These are phyloP conservation scores for Spongilla lacustris DNA, from an alignment of 37 sponge, comb jelly and placozoan genomes.

Conservation along the genomic window DNA sequence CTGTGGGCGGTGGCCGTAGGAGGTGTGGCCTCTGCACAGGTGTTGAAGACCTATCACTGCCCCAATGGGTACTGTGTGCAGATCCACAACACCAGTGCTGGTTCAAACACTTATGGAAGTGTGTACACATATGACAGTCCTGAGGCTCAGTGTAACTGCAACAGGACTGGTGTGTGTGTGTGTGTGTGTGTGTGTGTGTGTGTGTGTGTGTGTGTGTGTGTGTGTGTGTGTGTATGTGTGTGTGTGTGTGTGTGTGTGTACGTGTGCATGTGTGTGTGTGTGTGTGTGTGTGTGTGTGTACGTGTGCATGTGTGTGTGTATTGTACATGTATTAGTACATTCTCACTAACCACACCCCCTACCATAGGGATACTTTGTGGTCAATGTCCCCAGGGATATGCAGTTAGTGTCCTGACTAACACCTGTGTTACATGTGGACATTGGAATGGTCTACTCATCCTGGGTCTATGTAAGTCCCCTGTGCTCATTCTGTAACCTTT, in stretches of 20 bases:
- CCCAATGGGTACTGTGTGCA: not conserved
- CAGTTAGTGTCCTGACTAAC: slow-evolving; percentile 53
- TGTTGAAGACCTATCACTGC: not conserved
- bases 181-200: no score
- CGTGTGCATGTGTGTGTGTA: not conserved
- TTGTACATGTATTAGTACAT: not conserved
- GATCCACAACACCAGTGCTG: not conserved
- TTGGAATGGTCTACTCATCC: slow-evolving; percentile 15
- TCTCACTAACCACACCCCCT: not conserved
- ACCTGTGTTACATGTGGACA: slow-evolving; percentile 56
- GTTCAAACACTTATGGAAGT: not conserved
- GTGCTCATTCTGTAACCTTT: not conserved
- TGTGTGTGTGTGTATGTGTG: no score
- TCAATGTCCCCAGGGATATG: slow-evolving; percentile 41
- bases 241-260: not conserved
- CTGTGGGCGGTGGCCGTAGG: not conserved
- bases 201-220: no score
- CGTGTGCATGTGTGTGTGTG: not conserved
- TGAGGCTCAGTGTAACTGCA: not conserved
- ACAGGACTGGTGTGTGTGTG: not conserved
- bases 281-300: not conserved
- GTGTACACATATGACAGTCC: not conserved
- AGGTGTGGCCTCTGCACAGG: not conserved
- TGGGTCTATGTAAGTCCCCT: slow-evolving; percentile 29
- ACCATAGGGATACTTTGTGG: slow-evolving; percentile 78